Conservation (phyloP, 2,113 vertebrate species). For the Aptenodytes patagonicus region DNA sequence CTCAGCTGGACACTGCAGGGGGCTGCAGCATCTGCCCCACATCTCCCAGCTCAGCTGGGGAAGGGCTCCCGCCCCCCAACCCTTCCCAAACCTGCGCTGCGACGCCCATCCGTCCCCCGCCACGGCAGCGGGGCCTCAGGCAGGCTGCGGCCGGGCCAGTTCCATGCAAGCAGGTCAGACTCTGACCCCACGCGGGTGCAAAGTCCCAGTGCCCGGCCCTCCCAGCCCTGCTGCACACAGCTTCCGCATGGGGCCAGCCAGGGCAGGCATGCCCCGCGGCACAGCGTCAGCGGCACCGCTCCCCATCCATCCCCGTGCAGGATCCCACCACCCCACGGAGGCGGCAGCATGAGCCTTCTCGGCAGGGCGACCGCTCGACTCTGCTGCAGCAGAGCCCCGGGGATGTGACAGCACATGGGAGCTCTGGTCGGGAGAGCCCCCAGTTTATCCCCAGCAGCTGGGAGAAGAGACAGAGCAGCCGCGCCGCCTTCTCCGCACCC, state of each 20-base stretch:
- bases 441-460: background rate
- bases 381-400: rapidly evolving
- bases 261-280: background rate
- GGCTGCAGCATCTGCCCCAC: background rate
- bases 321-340: background rate
- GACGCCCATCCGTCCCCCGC: rapidly evolving
- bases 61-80: background rate
- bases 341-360: background rate
- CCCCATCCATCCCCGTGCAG: rapidly evolving
- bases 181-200: background rate
- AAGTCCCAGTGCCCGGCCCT: background rate
- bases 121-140: background rate
- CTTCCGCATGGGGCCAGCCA: rapidly evolving
- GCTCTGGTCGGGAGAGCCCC: rapidly evolving
- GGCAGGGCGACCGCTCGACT: background rate
- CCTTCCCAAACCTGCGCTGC: background rate
- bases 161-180: background rate
- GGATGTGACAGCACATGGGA: rapidly evolving
- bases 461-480: background rate
- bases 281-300: rapidly evolving
- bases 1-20: background rate
- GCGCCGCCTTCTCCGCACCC: rapidly evolving
- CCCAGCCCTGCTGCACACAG: rapidly evolving
- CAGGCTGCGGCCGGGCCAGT: rapidly evolving
- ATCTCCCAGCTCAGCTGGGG: background rate